These are phyloP conservation scores for Xylota segnis DNA, from an alignment of 2,888 invertebrate species.

Conservation along the genomic window DNA sequence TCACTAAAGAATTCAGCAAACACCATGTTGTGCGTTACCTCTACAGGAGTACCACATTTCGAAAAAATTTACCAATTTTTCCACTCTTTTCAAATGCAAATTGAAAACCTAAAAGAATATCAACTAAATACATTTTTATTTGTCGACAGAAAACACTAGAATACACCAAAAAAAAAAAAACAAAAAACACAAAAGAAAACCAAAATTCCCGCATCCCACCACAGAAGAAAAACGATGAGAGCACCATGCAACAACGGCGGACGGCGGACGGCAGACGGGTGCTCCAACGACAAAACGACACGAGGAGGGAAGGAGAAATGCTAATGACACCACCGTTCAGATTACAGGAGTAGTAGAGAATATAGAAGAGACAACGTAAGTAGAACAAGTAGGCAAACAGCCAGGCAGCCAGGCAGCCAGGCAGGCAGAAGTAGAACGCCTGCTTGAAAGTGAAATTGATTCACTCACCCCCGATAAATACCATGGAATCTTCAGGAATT, in stretches of 20 bases:
- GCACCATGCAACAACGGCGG: conserved; percentile 10
- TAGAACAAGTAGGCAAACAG: conserved; percentile 53
- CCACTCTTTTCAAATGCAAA: conserved; percentile 30
- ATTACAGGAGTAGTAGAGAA: conserved; percentile 53
- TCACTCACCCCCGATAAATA: conserved; percentile 73
- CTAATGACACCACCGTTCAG: conserved; percentile 58
- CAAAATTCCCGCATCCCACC: neutral
- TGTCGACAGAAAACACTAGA: conserved; percentile 7
- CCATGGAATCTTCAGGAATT: conserved; percentile 73
- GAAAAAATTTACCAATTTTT: conserved; percentile 35
- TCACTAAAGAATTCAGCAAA: conserved; percentile 51
- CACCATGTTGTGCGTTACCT: conserved; percentile 41
- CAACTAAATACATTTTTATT: neutral
- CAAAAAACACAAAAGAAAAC: neutral
- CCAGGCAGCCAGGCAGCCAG: no score
- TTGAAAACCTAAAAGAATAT: neutral
- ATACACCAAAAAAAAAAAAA: conserved; percentile 2
- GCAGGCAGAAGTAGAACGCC: conserved; percentile 50
- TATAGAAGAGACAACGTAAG: conserved; percentile 43
- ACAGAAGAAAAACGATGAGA: conserved; percentile 19
- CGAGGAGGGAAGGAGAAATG: conserved; percentile 28
- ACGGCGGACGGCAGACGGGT: neutral
- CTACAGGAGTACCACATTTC: conserved; percentile 18
- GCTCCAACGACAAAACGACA: neutral
- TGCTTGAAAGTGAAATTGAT: conserved; percentile 74